These are phyloP conservation scores for Diplolepis rosae DNA, from an alignment of 2,888 invertebrate species.

Conservation along the genomic window DNA sequence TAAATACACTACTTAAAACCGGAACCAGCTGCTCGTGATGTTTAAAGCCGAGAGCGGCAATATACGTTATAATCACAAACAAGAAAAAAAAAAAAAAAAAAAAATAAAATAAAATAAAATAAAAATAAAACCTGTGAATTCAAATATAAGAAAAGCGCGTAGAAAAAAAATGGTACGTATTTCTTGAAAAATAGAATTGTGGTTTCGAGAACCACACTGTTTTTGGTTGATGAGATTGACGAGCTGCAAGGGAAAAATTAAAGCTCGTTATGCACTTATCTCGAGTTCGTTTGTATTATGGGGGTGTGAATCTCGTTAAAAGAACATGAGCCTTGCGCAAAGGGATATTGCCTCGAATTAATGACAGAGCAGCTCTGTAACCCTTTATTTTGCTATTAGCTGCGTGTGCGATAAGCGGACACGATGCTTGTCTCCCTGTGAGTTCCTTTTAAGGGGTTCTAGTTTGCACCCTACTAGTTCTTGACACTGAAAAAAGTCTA, in stretches of 20 bases:
- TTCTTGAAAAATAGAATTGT: no score
- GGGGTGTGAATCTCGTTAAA: background rate
- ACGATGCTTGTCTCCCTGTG: constrained; percentile 45
- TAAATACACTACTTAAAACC: no score
- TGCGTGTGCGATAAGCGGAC: constrained; percentile 43
- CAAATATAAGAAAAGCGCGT: no score
- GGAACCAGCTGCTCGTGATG: no score
- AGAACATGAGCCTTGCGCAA: background rate
- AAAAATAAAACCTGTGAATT: no score
- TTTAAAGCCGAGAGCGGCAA: no score
- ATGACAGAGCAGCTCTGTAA: constrained; percentile 52
- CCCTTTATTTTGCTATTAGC: constrained; percentile 64
- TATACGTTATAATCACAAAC: no score
- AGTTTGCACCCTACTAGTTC: constrained; percentile 37
- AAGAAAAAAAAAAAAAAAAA: no score
- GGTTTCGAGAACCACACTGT: background rate
- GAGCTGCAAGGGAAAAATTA: background rate
- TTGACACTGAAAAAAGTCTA: constrained; percentile 54
- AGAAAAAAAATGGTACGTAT: no score
- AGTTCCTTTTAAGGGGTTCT: constrained; percentile 46
- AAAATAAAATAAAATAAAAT: no score
- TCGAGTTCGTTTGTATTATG: background rate
- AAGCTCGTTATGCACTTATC: background rate
- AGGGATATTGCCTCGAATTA: constrained; percentile 41
- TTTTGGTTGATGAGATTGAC: background rate